Conservation (phyloP, 1,140 invertebrate genomes). For the Sminthurinus signatus region DNA sequence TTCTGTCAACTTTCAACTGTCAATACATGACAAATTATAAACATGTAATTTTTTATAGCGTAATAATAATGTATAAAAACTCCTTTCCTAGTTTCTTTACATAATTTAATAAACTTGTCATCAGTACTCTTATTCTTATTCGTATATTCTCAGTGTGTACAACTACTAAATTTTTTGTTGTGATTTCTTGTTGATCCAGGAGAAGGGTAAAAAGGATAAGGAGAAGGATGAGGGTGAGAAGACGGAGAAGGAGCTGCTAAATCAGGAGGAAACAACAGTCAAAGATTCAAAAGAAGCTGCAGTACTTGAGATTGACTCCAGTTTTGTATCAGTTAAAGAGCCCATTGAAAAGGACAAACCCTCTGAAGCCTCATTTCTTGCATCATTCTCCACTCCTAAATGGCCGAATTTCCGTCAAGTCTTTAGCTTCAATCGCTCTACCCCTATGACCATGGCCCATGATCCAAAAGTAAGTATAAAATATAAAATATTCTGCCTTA, state of each 20-base stretch:
- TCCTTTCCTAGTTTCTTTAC: too few species aligned
- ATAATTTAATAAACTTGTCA: too few species aligned
- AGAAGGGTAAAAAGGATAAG: not conserved
- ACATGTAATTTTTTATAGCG: too few species aligned
- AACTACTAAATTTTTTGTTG: too few species aligned
- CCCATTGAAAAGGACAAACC: slow-evolving; percentile 1
- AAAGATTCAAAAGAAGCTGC: not conserved
- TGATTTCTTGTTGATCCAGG: not conserved
- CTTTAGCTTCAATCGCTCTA: slow-evolving; percentile 23
- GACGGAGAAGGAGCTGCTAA: not conserved
- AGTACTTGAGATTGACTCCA: not conserved
- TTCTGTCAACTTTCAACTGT: too few species aligned
- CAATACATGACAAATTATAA: too few species aligned
- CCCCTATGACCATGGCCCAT: slow-evolving; percentile 1
- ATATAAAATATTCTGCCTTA: too few species aligned
- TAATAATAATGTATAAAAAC: too few species aligned
- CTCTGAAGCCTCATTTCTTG: slow-evolving; percentile 11
- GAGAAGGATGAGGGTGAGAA: not conserved
- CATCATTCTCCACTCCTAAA: slow-evolving; percentile 19
- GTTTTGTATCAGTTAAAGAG: slow-evolving; percentile 4
- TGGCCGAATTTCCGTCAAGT: slow-evolving; percentile 23
- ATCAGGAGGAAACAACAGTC: not conserved
- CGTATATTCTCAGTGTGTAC: too few species aligned
- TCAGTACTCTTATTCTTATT: too few species aligned
- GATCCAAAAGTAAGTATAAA: not conserved